Evolutionary conservation across 2,888 invertebrate genomes (phyloP).

Genomic region (Fragum sueziense): DNA sequence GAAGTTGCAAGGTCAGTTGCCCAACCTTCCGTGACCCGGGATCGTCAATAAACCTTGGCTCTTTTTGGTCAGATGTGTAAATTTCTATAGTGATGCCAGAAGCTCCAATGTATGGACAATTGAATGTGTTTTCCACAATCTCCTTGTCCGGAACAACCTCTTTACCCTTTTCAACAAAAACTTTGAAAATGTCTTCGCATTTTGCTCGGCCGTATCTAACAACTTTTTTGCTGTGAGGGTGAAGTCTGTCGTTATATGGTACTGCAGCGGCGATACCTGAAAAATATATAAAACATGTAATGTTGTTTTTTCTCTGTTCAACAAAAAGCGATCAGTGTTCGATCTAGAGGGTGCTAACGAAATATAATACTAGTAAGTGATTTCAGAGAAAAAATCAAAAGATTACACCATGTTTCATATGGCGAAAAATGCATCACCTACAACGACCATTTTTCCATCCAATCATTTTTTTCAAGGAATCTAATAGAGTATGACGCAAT

Average conservation of each 20-base stretch:
- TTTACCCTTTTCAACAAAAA: conserved; percentile 32
- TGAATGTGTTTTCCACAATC: conserved; percentile 23
- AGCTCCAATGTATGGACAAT: neutral
- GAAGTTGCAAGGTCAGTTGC: neutral
- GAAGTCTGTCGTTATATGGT: conserved; percentile 25
- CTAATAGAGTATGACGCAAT: too few species aligned
- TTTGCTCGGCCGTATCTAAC: conserved; percentile 23
- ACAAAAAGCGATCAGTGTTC: too few species aligned
- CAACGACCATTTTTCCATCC: too few species aligned
- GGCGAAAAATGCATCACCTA: too few species aligned
- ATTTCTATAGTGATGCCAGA: conserved; percentile 30
- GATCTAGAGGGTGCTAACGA: too few species aligned
- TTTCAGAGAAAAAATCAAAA: too few species aligned
- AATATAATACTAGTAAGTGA: too few species aligned
- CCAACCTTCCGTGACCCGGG: conserved; percentile 29
- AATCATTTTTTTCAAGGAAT: too few species aligned
- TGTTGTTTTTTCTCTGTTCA: too few species aligned
- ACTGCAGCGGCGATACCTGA: conserved; percentile 33
- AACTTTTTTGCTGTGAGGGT: conserved; percentile 15
- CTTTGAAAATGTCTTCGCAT: conserved; percentile 46
- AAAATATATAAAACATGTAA: too few species aligned
- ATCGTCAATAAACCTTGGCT: conserved; percentile 41
- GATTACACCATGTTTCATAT: too few species aligned
- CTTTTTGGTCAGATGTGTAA: conserved; percentile 34
- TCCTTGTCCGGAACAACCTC: conserved; percentile 33